Evolutionary conservation across 2,888 invertebrate genomes (phyloP).

Genomic region (Heliconius hortense): DNA sequence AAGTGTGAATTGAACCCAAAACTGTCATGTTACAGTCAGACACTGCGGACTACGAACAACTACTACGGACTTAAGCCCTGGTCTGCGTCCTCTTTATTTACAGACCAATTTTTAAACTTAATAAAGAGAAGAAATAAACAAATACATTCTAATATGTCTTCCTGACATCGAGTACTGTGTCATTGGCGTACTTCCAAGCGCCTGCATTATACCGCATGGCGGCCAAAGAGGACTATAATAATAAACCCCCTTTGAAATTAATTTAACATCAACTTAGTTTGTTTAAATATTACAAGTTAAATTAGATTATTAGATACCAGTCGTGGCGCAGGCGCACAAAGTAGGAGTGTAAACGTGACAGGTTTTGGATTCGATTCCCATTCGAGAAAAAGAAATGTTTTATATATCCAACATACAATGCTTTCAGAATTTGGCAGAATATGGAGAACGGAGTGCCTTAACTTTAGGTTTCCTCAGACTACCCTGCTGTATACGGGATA

Average conservation of each 20-base stretch:
- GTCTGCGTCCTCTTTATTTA: not conserved
- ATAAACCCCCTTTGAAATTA: slow-evolving; percentile 5
- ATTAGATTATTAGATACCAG: too few relatives aligned
- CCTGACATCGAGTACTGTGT: slow-evolving; percentile 12
- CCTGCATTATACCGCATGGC: slow-evolving; percentile 29
- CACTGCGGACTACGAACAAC: not conserved
- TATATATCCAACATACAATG: not conserved
- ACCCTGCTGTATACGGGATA: too few relatives aligned
- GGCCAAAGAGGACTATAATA: slow-evolving; percentile 13
- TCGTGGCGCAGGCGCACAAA: too few relatives aligned
- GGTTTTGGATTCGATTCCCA: not conserved
- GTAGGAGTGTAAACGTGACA: too few relatives aligned
- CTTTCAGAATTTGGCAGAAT: too few relatives aligned
- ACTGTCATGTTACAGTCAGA: not conserved
- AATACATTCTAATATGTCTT: not conserved
- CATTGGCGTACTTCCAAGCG: slow-evolving; percentile 27
- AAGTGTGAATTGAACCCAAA: not conserved
- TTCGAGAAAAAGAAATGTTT: not conserved
- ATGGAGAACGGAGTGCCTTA: too few relatives aligned
- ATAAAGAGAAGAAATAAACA: not conserved
- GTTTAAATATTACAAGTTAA: not conserved
- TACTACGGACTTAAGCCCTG: not conserved
- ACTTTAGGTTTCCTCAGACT: too few relatives aligned
- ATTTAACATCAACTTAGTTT: not conserved
- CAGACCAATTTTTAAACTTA: not conserved